phyloP scores from a whole-genome alignment of 2,888 invertebrate genomes.

The Hypsopygia costalis region DNA sequence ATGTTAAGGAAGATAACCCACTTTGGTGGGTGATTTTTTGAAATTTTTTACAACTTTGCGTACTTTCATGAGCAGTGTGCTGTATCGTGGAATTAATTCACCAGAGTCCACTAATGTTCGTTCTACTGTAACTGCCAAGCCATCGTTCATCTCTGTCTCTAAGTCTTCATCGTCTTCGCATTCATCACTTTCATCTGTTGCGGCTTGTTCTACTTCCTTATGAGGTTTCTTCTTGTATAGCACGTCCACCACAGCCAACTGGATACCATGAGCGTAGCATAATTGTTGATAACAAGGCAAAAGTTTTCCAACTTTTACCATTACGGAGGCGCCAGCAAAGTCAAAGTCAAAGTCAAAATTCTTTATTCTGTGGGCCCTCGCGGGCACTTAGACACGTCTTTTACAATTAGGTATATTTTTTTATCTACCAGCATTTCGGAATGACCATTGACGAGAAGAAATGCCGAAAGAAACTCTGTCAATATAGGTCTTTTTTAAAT shows the following conservation, averaged over 20 bases:
- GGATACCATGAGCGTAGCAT: slow-evolving; percentile 19
- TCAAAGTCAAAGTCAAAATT: too few relatives aligned
- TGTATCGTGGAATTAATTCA: slow-evolving; percentile 12
- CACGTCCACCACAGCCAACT: slow-evolving; percentile 18
- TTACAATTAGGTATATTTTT: too few relatives aligned
- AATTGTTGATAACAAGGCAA: slow-evolving; percentile 19
- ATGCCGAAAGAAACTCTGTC: too few relatives aligned
- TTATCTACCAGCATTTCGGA: too few relatives aligned
- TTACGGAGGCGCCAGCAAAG: slow-evolving; percentile 13
- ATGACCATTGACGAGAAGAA: too few relatives aligned
- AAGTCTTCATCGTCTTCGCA: slow-evolving; percentile 13
- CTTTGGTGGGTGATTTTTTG: slow-evolving; percentile 12
- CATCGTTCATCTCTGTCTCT: slow-evolving; percentile 3
- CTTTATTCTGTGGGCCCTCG: too few relatives aligned
- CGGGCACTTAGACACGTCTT: too few relatives aligned
- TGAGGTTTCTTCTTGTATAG: slow-evolving; percentile 16
- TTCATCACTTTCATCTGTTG: slow-evolving; percentile 8
- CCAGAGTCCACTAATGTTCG: slow-evolving; percentile 1
- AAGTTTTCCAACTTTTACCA: slow-evolving; percentile 13
- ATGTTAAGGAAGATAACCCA: too few relatives aligned
- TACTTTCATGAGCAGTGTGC: slow-evolving; percentile 13
- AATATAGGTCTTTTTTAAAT: too few relatives aligned
- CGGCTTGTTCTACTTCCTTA: slow-evolving; percentile 9
- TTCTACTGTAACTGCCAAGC: slow-evolving; percentile 7
- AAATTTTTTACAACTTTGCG: slow-evolving; percentile 12